Evolutionary conservation across 2,797 vertebrate genomes (phyloP).

Genomic region (Sciurus carolinensis): DNA sequence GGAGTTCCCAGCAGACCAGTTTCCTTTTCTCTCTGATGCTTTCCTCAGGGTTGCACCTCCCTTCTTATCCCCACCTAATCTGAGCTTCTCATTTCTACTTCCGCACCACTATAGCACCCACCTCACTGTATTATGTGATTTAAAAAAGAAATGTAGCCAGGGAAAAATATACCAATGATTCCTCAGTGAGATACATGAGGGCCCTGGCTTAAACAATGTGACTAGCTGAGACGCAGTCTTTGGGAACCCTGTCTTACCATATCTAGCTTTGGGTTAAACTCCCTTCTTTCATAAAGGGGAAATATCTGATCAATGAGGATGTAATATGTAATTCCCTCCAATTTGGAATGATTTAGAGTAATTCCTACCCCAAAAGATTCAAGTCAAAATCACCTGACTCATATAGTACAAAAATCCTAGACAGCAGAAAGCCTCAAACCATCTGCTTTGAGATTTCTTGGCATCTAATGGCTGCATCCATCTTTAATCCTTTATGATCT

Average conservation of each 20-base stretch:
- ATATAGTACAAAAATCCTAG: conserved; percentile 24
- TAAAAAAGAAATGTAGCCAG: not conserved
- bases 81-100: conserved; percentile 8
- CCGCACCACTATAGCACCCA: not conserved
- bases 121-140: not conserved
- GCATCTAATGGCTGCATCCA: conserved; percentile 11
- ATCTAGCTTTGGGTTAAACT: not conserved
- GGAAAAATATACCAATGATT: not conserved
- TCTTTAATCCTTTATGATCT: conserved; percentile 65
- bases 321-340: not conserved
- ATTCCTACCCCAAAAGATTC: not conserved
- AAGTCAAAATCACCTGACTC: not conserved
- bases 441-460: conserved; percentile 42
- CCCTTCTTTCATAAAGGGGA: not conserved
- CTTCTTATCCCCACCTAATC: not conserved
- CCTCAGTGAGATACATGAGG: not conserved
- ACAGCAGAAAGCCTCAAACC: conserved; percentile 26
- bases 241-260: not conserved
- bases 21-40: not conserved
- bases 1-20: no score
- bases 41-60: not conserved
- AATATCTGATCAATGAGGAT: not conserved
- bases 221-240: not conserved
- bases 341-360: conserved; percentile 22
- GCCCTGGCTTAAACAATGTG: not conserved